Evolutionary conservation across 2,113 vertebrate genomes (phyloP).

Genomic region (Castor canadensis): DNA sequence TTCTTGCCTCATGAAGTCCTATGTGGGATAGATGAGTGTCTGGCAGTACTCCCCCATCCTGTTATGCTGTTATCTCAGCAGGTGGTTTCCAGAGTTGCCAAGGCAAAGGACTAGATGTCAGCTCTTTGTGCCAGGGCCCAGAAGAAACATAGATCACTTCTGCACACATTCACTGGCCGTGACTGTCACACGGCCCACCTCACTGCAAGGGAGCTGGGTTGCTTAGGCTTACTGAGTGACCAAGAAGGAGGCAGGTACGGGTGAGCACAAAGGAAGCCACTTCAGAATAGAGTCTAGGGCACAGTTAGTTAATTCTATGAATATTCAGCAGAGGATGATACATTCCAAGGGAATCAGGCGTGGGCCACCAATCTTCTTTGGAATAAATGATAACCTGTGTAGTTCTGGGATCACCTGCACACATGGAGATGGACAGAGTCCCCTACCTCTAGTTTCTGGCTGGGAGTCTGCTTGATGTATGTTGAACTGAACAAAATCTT

Average conservation of each 20-base stretch:
- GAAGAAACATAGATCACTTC: neutral
- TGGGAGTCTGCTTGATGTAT: neutral
- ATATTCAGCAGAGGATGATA: neutral
- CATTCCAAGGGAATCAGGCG: neutral
- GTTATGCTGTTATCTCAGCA: neutral
- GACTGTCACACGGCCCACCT: neutral
- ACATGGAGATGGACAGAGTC: neutral
- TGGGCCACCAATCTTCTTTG: neutral
- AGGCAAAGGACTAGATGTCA: neutral
- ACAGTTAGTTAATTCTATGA: neutral
- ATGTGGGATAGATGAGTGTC: neutral
- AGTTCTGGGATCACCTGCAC: neutral
- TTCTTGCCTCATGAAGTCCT: neutral
- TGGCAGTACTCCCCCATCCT: neutral
- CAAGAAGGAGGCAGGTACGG: neutral
- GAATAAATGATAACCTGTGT: neutral
- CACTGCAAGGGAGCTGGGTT: neutral
- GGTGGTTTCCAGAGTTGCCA: slow-evolving; percentile 12
- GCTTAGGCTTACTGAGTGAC: neutral
- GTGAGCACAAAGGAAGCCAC: neutral
- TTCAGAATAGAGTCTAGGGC: neutral
- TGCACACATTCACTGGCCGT: neutral
- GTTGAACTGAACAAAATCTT: neutral
- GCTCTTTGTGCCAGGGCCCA: neutral
- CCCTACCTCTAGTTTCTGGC: neutral